A percentile compares a stretch with the other conserved stretches of the same genome.
phyloP scores from a whole-genome alignment of 2,888 invertebrate species.

The Criorhina ranunculi region DNA sequence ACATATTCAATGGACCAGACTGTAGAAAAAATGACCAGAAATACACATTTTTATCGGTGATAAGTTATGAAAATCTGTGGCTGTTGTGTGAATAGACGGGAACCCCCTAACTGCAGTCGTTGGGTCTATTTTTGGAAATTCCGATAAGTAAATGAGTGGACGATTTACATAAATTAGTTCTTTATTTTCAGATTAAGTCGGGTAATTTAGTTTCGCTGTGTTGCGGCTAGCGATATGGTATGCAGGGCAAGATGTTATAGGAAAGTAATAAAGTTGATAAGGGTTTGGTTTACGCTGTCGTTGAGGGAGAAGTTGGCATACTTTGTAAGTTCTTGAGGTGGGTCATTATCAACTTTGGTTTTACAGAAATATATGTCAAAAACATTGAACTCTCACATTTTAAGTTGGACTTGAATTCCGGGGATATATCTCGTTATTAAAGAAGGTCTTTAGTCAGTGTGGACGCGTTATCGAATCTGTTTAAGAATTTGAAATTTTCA shows the following conservation, averaged over 20 bases:
- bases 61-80: slow-evolving; percentile 61
- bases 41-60: slow-evolving; percentile 47
- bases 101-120: slow-evolving; percentile 7
- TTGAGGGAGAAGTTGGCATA: background rate
- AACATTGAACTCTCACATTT: background rate
- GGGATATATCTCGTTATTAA: no score
- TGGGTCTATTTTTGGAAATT: slow-evolving; percentile 58
- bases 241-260: background rate
- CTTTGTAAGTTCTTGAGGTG: no score
- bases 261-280: slow-evolving; percentile 22
- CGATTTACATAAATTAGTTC: slow-evolving; percentile 31
- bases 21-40: background rate
- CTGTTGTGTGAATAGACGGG: background rate
- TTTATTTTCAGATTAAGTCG: slow-evolving; percentile 27
- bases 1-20: slow-evolving; percentile 57
- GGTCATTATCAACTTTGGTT: no score
- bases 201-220: slow-evolving; percentile 18
- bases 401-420: no score
- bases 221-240: background rate
- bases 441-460: no score
- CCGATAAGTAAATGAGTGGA: slow-evolving; percentile 48
- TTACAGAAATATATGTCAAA: no score
- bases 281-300: slow-evolving; percentile 23
- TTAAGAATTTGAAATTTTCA: no score
- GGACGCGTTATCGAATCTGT: no score